Conservation (phyloP, 2,888 invertebrate genomes). For the Unio delphinus region DNA sequence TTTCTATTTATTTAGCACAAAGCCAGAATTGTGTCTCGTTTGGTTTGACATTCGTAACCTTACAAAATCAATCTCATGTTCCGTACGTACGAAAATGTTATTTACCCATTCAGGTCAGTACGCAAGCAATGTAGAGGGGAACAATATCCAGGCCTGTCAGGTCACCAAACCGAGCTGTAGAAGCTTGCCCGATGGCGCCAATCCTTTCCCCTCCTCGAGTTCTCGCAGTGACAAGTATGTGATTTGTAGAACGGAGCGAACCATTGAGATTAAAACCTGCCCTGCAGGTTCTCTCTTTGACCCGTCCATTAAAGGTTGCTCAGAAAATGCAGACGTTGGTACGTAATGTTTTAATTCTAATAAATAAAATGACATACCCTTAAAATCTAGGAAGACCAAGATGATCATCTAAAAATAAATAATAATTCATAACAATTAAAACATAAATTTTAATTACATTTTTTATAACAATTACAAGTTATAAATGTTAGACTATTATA, state of each 20-base stretch:
- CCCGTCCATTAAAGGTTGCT: conserved; percentile 34
- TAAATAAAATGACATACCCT: no score
- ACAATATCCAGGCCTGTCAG: conserved; percentile 32
- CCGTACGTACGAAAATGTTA: neutral
- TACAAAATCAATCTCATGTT: neutral
- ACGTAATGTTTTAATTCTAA: neutral
- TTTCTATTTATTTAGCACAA: no score
- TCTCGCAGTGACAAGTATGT: conserved; percentile 41
- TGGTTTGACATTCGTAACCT: neutral
- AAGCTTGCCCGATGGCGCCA: conserved; percentile 46
- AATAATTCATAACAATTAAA: no score
- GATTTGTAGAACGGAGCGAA: conserved; percentile 44
- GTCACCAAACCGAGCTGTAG: conserved; percentile 44
- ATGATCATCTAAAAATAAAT: no score
- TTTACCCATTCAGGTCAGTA: conserved; percentile 48
- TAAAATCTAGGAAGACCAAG: no score
- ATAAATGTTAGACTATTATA: no score
- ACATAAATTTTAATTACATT: no score
- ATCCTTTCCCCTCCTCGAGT: conserved; percentile 40
- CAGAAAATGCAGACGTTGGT: neutral
- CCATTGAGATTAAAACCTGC: conserved; percentile 41
- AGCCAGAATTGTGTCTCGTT: neutral
- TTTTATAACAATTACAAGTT: no score
- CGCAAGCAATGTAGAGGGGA: conserved; percentile 15
- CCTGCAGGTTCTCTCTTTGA: conserved; percentile 47